phyloP scores from a whole-genome alignment of 2,797 vertebrate species.

The Nasua narica region DNA sequence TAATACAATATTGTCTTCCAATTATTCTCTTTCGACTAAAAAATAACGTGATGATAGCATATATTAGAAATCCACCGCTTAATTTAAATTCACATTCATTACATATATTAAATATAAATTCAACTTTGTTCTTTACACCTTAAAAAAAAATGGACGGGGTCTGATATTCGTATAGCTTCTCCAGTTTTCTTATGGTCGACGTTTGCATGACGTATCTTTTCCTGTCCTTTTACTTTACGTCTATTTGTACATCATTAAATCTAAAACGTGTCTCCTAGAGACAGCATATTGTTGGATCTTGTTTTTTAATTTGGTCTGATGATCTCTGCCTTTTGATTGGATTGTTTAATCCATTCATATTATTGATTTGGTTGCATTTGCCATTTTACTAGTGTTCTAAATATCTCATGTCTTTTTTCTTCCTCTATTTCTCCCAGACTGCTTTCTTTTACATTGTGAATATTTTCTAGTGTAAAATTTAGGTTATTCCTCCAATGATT shows the following conservation, averaged over 20 bases:
- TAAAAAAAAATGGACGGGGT: background rate
- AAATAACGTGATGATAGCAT: background rate
- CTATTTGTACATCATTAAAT: background rate
- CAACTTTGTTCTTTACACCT: background rate
- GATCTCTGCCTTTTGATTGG: background rate
- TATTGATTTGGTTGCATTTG: background rate
- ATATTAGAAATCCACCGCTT: background rate
- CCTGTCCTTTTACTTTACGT: background rate
- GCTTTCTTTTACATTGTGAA: background rate
- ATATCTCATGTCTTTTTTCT: background rate
- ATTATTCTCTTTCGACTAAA: background rate
- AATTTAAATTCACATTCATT: background rate
- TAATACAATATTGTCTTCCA: background rate
- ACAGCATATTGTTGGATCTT: background rate
- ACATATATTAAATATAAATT: background rate
- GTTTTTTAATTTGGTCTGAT: background rate
- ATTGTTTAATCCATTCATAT: background rate
- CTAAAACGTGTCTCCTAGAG: background rate
- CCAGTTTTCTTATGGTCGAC: background rate
- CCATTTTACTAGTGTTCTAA: slow-evolving; percentile 5
- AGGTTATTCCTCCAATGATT: background rate
- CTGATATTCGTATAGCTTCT: background rate
- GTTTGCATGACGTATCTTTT: background rate
- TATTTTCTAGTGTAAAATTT: background rate
- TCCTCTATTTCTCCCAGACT: background rate